Base-by-base conservation (phyloP, 2,797 vertebrate species). In the Cryptoblepharus egeriae region DNA sequence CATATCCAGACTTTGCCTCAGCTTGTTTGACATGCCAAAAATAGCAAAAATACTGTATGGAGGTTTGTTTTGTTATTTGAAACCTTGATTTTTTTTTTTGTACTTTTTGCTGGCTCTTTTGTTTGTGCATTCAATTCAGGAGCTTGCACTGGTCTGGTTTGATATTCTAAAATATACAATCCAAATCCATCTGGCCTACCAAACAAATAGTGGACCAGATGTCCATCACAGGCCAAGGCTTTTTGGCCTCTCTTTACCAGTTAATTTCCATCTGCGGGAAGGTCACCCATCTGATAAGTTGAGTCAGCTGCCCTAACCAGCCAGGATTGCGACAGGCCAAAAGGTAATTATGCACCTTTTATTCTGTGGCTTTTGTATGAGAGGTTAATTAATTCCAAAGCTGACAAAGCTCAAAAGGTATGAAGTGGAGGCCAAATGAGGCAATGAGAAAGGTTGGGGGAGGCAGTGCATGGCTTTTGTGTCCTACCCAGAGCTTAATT, bases 381-480 rank as follows among this genome's bases (percentile, higher is more conserved):
- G 16, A 72, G 69, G 52, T 77, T 64, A 77, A 85, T 85, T 85
- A 77, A 85, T 81, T 85, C 45, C 75, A 81, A 81, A 81, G 61
- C 61, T 68, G 79, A 61, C n/a, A 9, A 52, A 60, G 39, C 64
- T 77, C 39, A 37, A 69, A 55, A 78, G 28, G 67, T 73, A 85
- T 67, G 61, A 60, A 74, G 52, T 30, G 68, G 69, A 78, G 39
- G 39, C 52, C 69, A 68, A 85, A 60, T 68, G 74, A 49, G 49
- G 49, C 77, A 80, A n/a, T 45, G 37, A 67, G 61, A 61, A 67
- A 24, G 15, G 24, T 13, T 49, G 45, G 5, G 20, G 32, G 65
- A 13, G 39, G 22, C n/a, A 45, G 39, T 12, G 18, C 35, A 49
- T 68, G 52, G 52, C 37, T 32, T 49, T 84, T 49, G 52, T 67